Percentiles rank a stretch among this genome's conserved stretches.
phyloP scores from a whole-genome alignment of 2,113 vertebrate species.

The Microcebus murinus region DNA sequence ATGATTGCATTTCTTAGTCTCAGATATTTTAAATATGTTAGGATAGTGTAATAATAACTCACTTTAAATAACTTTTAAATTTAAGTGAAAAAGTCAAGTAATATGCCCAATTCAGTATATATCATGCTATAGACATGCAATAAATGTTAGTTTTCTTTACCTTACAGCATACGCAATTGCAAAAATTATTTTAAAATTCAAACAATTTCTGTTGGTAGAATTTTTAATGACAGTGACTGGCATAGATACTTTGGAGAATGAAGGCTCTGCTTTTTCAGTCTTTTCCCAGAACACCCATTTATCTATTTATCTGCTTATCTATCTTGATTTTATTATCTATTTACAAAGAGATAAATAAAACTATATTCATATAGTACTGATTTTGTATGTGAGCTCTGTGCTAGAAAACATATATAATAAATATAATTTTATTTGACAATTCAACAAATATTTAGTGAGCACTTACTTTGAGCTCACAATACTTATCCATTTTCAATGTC shows the following conservation, averaged over 20 bases:
- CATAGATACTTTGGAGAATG: not conserved
- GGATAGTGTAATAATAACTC: not conserved
- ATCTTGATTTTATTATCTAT: not conserved
- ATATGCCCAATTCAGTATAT: not conserved
- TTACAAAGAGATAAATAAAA: not conserved
- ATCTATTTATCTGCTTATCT: not conserved
- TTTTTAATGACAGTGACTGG: not conserved
- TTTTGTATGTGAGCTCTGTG: not conserved
- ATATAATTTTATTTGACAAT: not conserved
- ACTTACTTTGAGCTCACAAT: not conserved
- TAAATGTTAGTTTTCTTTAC: not conserved
- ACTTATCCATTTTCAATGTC: not conserved
- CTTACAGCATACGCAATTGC: not conserved
- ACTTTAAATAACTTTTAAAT: not conserved
- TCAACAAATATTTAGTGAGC: not conserved
- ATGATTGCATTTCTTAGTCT: not conserved
- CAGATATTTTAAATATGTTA: not conserved
- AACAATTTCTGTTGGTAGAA: not conserved
- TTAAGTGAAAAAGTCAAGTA: not conserved
- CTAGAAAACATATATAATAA: not conserved
- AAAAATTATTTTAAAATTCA: conserved; percentile 4
- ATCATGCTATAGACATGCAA: not conserved
- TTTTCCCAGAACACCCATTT: not conserved
- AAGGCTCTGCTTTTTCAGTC: not conserved
- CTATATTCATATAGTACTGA: not conserved